Evolutionary conservation across 2,888 invertebrate genomes (phyloP), one percentile per base, ranked within the genome.

Genomic region (Panopea generosa): DNA sequence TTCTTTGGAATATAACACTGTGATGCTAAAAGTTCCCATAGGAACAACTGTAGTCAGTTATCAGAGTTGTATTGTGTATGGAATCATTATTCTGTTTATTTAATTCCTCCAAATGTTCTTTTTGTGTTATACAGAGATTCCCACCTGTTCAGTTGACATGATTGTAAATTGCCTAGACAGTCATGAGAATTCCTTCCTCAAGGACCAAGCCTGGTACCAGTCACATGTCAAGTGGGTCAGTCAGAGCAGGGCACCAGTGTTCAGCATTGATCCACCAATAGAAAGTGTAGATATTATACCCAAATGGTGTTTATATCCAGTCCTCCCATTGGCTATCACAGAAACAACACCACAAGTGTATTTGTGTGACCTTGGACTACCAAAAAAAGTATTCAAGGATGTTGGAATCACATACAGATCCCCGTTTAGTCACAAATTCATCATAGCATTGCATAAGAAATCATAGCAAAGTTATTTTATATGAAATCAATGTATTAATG

Each of bases 321-420:
- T 95, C 53, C 93, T 96, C 88, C 96, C 96, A 45, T 93, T 96
- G 56, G 93, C 94, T 7, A 94, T 95, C 91, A 94, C 94, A 85
- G 95, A 95, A 68, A 79, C 82, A 47, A 86, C 84, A 50, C 96
- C 96, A 57, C 89, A 90, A 76, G 93, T 97, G 85, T 97, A 96
- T 94, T 94, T 97, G 82, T 96, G 96, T 92, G 96, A 97, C 94
- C 94, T 97, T 89, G 96, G 96, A 84, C 94, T 97, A 89, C 97
- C 98, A 29, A 94, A 95, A 83, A 95, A 95, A 91, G 94, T 97
- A 87, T 97, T 96, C 93, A 93, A 94, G 62, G 95, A 96, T 87
- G 95, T 95, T 84, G 95, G 95, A 67, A 95, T 97, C 77, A 94
- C 94, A 81, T 98, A 97, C 94, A 95, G 95, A 88, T 96, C 97